Base-by-base conservation (phyloP, 1,140 invertebrate species). In the Oreohelix idahoensis region DNA sequence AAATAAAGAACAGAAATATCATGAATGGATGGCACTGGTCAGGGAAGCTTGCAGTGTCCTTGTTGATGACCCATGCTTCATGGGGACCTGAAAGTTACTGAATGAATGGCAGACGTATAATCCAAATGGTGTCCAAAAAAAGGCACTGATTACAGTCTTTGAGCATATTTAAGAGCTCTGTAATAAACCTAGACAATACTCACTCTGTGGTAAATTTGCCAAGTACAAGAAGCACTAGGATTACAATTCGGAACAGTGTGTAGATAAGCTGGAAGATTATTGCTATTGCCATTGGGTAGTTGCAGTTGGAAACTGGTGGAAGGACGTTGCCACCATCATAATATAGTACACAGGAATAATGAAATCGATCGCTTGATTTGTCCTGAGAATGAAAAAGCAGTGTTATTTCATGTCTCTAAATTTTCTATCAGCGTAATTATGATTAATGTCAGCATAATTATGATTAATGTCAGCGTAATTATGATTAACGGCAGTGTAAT, bases 191-290 rank as follows among this genome's bases (percentile, higher is more conserved):
- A 32, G 29, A 11, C 2, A 80, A 20, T 23, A 80, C 77, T 66
- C 80, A 85, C 84, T 85, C 84, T 15, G 76, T 29, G 39, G 63
- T 53, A 66, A 85, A 66, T 45, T 80, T 85, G 17, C 84, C 84
- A 49, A 85, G 51, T 38, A 79, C 51, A 2, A 85, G 38, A 26
- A 85, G 63, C 0, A 85, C 0, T 15, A 80, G 51, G 36, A 23
- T 42, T 0, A 63, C 77, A 49, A 85, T 45, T 23, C 81, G 26
- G 35, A 63, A 83, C 29, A 81, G 49, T 26, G 39, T 36, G 42
- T 83, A 85, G 13, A 85, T 39, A 51, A 85, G 78, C 51, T 81
- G 77, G 51, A 85, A 83, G 10, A 85, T 85, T 53, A 85, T 82
- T 35, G 84, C 81, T 36, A 85, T 83, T 32, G 84, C 84, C 77